Conservation (phyloP, 2,113 vertebrate genomes). For the Dermatemys mawii region DNA sequence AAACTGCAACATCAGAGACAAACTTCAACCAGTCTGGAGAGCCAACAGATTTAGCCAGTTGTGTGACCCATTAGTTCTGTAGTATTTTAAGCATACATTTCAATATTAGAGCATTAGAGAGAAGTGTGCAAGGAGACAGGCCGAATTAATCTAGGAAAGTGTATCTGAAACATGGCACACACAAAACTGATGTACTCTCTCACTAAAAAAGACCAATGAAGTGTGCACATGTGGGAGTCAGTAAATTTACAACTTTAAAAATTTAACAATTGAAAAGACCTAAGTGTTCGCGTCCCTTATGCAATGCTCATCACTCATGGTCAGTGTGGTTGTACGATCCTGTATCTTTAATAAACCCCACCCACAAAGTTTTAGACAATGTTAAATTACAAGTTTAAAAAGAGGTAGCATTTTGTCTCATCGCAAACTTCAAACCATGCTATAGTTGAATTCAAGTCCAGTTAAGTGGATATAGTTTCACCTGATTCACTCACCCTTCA, state of each 20-base stretch:
- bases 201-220: fast-evolving
- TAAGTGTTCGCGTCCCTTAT: not conserved
- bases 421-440: not conserved
- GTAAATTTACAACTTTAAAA: not conserved
- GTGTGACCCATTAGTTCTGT: not conserved
- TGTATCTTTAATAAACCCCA: not conserved
- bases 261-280: not conserved
- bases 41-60: not conserved
- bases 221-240: fast-evolving
- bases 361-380: not conserved
- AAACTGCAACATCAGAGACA: not conserved
- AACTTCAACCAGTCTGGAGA: not conserved
- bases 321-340: not conserved
- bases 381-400: not conserved
- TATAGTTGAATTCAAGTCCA: not conserved
- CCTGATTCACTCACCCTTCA: not conserved
- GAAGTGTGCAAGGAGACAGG: not conserved
- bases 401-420: not conserved
- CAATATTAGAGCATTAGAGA: not conserved
- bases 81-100: not conserved
- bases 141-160: not conserved
- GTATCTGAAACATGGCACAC: not conserved
- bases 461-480: not conserved
- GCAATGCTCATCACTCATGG: not conserved
- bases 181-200: not conserved